Evolutionary conservation across 2,797 vertebrate genomes (phyloP), one percentile per base, ranked within the genome.

Genomic region (Darevskia mixta): DNA sequence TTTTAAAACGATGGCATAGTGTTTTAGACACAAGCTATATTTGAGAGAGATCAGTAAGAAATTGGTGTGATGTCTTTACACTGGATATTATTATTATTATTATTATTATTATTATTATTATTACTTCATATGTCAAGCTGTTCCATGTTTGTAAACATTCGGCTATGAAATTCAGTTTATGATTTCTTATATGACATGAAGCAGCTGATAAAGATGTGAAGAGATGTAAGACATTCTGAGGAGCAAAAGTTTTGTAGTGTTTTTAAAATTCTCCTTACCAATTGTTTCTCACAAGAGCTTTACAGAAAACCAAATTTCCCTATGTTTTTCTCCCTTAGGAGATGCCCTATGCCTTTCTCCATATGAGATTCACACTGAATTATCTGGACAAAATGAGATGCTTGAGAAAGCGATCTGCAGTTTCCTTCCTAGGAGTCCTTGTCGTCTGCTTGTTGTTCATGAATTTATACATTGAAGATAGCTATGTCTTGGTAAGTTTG

Each of bases 371-470:
- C 91, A 90, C 96, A 93, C 97, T 97, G 97, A 98, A 98, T 97
- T 97, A 97, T 93, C 95, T 98, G 94, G 98, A 99, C 97, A 99
- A 98, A 97, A 99, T 99, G 98, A 98, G 99, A 97, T 99, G 98
- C 97, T 97, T 99, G 96, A 96, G 99, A 95, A 99, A 99, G 95
- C 98, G 98, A 93, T 98, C 98, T 91, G 97, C 98, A 32, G 98
- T 98, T 35, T 99, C 98, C 4, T 98, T 99, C 95, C 97, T 99
- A 69, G 98, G 98, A 92, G 96, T 98, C 93, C 97, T 99, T 95
- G 98, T 99, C 86, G 97, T 98, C 95, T 98, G 98, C 90, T 97
- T 99, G 92, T 97, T 99, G 86, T 98, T 99, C 95, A 97, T 99
- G 94, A 99, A 99, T 92, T 97, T 99, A 89, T 99, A 99, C 95